Evolutionary conservation across 2,797 vertebrate species (phyloP).

Genomic region (Sebastes minor): DNA sequence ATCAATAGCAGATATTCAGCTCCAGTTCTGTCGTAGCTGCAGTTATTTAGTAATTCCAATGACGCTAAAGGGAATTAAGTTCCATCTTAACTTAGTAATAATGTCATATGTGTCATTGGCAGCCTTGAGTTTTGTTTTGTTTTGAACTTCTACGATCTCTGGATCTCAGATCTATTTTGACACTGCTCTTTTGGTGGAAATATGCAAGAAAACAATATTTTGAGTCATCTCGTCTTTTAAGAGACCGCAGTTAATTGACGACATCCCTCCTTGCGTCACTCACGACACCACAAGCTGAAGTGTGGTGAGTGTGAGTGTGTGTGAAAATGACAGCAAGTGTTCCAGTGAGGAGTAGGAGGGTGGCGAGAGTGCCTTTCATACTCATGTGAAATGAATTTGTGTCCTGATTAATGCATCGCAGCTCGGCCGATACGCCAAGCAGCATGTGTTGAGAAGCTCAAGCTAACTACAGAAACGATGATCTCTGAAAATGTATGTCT

Average conservation of each 20-base stretch:
- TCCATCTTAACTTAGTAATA: neutral
- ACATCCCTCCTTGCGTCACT: slow-evolving; percentile 70
- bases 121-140: neutral
- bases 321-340: slow-evolving; percentile 68
- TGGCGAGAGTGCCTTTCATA: slow-evolving; percentile 49
- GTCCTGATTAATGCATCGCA: slow-evolving; percentile 50
- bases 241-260: slow-evolving; percentile 61
- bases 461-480: neutral
- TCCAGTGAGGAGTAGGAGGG: slow-evolving; percentile 55
- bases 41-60: neutral
- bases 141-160: neutral
- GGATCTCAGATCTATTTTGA: slow-evolving; percentile 13
- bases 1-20: slow-evolving; percentile 14
- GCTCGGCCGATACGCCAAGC: slow-evolving; percentile 35
- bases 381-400: slow-evolving; percentile 49
- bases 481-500: neutral
- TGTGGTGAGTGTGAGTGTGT: slow-evolving; percentile 58
- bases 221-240: slow-evolving; percentile 48
- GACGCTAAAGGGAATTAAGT: neutral
- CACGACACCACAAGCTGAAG: slow-evolving; percentile 55
- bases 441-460: slow-evolving; percentile 41
- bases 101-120: neutral
- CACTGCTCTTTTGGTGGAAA: slow-evolving; percentile 52
- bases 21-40: slow-evolving; percentile 7
- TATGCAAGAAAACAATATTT: slow-evolving; percentile 39